Percentiles rank a stretch among this genome's conserved stretches.
Conservation (phyloP, 2,888 invertebrate species). For the Tiliacea citrago region DNA sequence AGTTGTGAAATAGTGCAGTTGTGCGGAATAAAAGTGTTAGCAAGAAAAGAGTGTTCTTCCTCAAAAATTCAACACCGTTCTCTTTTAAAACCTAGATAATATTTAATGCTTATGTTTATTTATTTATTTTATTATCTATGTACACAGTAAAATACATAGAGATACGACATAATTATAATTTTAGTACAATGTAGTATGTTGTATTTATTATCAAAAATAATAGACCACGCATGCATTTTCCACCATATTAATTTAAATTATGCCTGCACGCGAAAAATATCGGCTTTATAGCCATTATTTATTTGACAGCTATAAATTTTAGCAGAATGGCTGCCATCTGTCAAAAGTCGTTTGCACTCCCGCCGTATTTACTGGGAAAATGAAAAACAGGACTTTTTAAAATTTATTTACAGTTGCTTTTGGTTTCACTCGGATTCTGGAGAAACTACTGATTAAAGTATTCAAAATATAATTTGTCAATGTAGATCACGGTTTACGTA, state of each 20-base stretch:
- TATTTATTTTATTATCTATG: no score
- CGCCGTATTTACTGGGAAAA: slow-evolving; percentile 36
- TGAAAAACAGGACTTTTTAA: neutral
- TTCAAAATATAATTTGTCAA: no score
- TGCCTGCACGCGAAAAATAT: slow-evolving; percentile 14
- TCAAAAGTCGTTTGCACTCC: slow-evolving; percentile 54
- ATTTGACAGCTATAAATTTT: slow-evolving; percentile 50
- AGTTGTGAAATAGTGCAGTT: no score
- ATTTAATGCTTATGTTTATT: no score
- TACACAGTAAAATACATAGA: no score
- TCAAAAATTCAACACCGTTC: neutral
- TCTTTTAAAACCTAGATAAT: neutral
- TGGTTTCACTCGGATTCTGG: no score
- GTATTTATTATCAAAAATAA: slow-evolving; percentile 12
- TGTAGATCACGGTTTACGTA: no score
- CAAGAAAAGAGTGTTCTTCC: no score
- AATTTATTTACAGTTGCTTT: neutral
- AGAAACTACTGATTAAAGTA: no score
- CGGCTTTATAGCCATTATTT: slow-evolving; percentile 30
- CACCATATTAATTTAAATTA: slow-evolving; percentile 21
- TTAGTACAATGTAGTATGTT: no score
- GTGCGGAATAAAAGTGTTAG: no score
- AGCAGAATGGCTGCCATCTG: slow-evolving; percentile 59
- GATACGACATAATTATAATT: no score
- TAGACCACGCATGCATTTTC: slow-evolving; percentile 23